Percentiles rank a stretch among this genome's conserved stretches.
phyloP scores from a whole-genome alignment of 2,797 vertebrate genomes.

The Iguana delicatissima region DNA sequence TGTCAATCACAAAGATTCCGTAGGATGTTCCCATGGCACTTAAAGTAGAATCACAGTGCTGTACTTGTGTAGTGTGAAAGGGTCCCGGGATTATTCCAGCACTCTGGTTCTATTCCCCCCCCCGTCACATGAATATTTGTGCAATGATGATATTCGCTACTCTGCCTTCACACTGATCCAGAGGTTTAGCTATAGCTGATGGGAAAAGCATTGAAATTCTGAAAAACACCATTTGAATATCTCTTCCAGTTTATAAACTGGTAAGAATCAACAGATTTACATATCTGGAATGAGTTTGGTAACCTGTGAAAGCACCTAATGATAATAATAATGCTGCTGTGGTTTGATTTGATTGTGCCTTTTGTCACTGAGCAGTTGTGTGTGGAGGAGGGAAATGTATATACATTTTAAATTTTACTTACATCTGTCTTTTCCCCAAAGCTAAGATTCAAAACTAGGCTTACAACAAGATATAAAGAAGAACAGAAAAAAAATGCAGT shows the following conservation, averaged over 20 bases:
- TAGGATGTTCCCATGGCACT: no score
- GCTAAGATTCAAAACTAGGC: no score
- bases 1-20: no score
- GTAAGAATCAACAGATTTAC: background rate
- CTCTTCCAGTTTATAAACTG: background rate
- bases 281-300: background rate
- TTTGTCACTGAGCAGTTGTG: background rate
- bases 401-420: no score
- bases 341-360: slow-evolving; percentile 1
- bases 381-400: background rate
- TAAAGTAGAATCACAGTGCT: no score
- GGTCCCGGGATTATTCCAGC: background rate
- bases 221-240: background rate
- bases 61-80: no score
- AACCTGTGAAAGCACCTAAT: background rate
- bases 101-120: background rate
- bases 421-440: no score
- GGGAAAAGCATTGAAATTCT: background rate
- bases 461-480: no score
- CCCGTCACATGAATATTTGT: background rate
- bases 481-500: no score
- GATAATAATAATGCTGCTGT: background rate
- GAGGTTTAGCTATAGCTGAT: background rate
- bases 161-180: slow-evolving; percentile 1
- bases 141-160: background rate